These are phyloP conservation scores for Cydia amplana DNA, from an alignment of 1,140 invertebrate species.

Conservation along the genomic window DNA sequence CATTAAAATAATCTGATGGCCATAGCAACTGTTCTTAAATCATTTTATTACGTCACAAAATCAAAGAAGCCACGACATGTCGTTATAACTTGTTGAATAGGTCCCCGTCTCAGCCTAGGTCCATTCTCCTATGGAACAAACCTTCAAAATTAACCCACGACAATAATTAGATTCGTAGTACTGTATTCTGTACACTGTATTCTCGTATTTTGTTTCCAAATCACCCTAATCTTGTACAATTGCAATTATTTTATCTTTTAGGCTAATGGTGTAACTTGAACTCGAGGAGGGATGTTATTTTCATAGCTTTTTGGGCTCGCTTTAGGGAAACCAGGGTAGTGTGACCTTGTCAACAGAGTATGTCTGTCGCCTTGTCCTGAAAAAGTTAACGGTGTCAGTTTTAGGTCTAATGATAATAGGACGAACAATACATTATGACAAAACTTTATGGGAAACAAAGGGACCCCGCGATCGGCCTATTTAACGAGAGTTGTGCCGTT, in stretches of 20 bases:
- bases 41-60: too few relatives aligned
- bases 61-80: not conserved
- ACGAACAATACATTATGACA: too few relatives aligned
- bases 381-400: too few relatives aligned
- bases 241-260: slow-evolving; percentile 28
- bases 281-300: not conserved
- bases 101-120: not conserved
- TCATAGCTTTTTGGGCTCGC: not conserved
- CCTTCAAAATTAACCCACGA: slow-evolving; percentile 54
- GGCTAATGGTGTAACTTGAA: slow-evolving; percentile 21
- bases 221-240: slow-evolving; percentile 24
- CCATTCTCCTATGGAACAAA: not conserved
- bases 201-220: slow-evolving; percentile 36
- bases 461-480: too few relatives aligned
- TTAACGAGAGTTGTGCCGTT: too few relatives aligned
- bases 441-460: too few relatives aligned
- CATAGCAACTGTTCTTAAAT: too few relatives aligned
- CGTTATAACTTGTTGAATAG: not conserved
- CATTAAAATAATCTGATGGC: too few relatives aligned
- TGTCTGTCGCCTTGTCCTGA: too few relatives aligned
- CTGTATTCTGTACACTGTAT: slow-evolving; percentile 40
- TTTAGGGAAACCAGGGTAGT: not conserved
- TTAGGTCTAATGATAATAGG: too few relatives aligned
- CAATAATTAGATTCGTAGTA: slow-evolving; percentile 70
- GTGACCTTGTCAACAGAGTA: not conserved